Evolutionary conservation across 2,888 invertebrate genomes (phyloP).

Genomic region (Pherbina coryleti): DNA sequence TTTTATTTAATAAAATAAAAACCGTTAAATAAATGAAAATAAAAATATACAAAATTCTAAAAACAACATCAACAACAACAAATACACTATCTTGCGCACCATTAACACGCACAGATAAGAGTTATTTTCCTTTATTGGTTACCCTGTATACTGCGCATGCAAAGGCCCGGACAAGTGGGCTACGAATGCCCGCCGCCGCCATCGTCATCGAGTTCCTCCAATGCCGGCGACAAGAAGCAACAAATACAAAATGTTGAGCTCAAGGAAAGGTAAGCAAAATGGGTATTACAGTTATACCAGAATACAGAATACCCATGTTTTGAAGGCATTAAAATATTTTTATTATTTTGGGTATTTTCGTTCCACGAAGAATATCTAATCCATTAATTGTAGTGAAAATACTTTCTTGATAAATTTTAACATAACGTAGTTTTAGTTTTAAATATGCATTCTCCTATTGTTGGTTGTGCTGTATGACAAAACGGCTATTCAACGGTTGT

Average conservation of each 20-base stretch:
- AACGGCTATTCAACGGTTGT: too few species aligned
- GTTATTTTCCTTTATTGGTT: slow-evolving; percentile 96
- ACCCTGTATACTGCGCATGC: slow-evolving; percentile 97
- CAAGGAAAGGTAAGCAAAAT: slow-evolving; percentile 75
- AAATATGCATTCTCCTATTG: too few species aligned
- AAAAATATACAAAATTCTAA: slow-evolving; percentile 38
- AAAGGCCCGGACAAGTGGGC: slow-evolving; percentile 76
- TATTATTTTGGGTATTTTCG: too few species aligned
- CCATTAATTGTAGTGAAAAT: too few species aligned
- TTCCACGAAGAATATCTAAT: too few species aligned
- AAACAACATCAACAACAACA: slow-evolving; percentile 26
- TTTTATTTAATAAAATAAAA: slow-evolving; percentile 30
- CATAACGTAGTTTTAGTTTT: too few species aligned
- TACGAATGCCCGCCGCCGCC: slow-evolving; percentile 71
- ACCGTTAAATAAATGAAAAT: slow-evolving; percentile 38
- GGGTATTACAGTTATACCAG: too few species aligned
- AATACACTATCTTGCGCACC: slow-evolving; percentile 38
- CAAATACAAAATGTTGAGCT: slow-evolving; percentile 86
- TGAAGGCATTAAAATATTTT: too few species aligned
- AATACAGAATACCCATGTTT: too few species aligned
- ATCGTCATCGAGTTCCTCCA: slow-evolving; percentile 75
- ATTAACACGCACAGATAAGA: slow-evolving; percentile 76
- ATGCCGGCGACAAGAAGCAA: slow-evolving; percentile 70
- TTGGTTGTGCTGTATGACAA: too few species aligned
- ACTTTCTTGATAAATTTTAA: too few species aligned